Percentiles rank a stretch among this genome's conserved stretches.
Evolutionary conservation across 2,797 vertebrate species (phyloP).

Genomic region (Hippocampus kuda): DNA sequence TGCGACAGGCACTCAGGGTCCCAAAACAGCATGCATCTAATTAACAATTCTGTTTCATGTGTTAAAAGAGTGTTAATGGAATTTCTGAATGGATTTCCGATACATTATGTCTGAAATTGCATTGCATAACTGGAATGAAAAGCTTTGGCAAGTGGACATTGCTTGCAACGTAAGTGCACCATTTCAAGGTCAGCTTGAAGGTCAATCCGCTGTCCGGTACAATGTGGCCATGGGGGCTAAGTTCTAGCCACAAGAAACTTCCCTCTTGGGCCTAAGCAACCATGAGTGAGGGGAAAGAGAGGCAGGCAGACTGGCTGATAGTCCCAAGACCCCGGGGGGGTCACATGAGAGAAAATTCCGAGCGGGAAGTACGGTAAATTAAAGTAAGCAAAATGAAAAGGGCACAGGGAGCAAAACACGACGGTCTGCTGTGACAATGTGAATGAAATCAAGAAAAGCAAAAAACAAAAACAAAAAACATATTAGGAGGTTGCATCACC

Average conservation of each 20-base stretch:
- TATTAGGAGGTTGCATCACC: neutral
- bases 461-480: neutral
- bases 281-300: constrained; percentile 8
- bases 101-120: neutral
- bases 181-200: constrained; percentile 5
- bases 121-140: neutral
- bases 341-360: constrained; percentile 34
- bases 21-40: constrained; percentile 2
- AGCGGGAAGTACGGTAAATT: constrained; percentile 45
- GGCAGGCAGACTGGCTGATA: constrained; percentile 16
- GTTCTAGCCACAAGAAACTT: constrained; percentile 22
- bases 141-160: neutral
- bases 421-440: constrained; percentile 13
- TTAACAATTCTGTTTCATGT: constrained; percentile 2
- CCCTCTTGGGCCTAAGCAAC: constrained; percentile 19
- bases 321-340: constrained; percentile 12
- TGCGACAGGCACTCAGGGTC: neutral
- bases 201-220: constrained; percentile 1
- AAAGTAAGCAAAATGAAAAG: constrained; percentile 42
- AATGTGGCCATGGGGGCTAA: constrained; percentile 9
- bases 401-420: constrained; percentile 24
- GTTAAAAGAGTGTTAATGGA: neutral
- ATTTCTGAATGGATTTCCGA: constrained; percentile 2
- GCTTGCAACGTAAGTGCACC: neutral
- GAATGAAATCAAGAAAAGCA: constrained; percentile 9